Conservation (phyloP, 2,888 invertebrate species). For the Esperia sulphurella region DNA sequence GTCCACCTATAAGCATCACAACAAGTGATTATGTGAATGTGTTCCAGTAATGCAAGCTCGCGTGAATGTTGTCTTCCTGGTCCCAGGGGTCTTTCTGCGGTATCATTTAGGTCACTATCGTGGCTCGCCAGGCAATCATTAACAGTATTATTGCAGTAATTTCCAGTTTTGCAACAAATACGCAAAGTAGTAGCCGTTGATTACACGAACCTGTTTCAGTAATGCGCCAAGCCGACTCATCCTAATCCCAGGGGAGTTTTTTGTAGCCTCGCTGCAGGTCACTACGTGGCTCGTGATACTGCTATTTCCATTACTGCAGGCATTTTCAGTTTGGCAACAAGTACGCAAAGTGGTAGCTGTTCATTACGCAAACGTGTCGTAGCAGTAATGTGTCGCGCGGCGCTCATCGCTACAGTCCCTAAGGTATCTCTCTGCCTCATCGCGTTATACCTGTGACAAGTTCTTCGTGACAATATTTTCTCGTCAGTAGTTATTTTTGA, state of each 20-base stretch:
- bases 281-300: too few species aligned
- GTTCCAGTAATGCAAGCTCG: too few species aligned
- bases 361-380: conserved; percentile 33
- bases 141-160: not conserved
- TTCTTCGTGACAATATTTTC: too few species aligned
- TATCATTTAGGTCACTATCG: too few species aligned
- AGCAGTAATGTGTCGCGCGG: conserved; percentile 22
- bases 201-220: not conserved
- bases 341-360: conserved; percentile 21
- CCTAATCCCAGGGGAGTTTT: too few species aligned
- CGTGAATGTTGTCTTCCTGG: too few species aligned
- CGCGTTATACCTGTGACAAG: not conserved
- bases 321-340: not conserved
- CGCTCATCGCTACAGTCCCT: conserved; percentile 23
- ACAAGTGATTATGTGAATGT: too few species aligned
- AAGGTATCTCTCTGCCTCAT: conserved; percentile 15
- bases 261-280: too few species aligned
- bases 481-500: too few species aligned
- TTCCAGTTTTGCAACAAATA: not conserved
- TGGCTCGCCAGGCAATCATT: not conserved
- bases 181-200: not conserved
- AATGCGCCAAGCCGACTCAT: too few species aligned
- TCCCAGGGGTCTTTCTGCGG: too few species aligned
- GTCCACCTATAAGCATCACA: not conserved
- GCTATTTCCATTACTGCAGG: not conserved